Conservation (phyloP, 1,140 invertebrate species). For the Drosophila elegans region DNA sequence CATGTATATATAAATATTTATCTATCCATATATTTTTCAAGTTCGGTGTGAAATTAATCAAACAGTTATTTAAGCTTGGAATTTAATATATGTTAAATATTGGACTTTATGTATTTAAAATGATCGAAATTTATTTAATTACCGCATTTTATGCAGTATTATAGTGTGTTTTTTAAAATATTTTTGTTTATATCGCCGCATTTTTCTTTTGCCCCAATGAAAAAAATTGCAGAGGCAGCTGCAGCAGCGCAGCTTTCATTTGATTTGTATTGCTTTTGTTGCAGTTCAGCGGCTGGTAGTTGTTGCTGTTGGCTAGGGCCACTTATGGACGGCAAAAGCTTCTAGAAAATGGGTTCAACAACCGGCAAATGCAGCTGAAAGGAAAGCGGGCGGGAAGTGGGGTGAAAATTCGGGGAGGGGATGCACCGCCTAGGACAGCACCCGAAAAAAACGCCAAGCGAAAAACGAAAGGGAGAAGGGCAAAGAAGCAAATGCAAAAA, state of each 20-base stretch:
- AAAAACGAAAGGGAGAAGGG: slow-evolving; percentile 25
- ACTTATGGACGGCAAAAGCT: slow-evolving; percentile 71
- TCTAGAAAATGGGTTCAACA: slow-evolving; percentile 71
- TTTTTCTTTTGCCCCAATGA: slow-evolving; percentile 65
- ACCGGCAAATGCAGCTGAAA: slow-evolving; percentile 66
- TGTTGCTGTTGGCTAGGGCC: slow-evolving; percentile 66
- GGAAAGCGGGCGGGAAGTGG: slow-evolving; percentile 8
- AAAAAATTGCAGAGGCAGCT: slow-evolving; percentile 56
- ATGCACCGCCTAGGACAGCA: slow-evolving; percentile 25
- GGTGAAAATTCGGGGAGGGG: not conserved
- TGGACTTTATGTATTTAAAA: not conserved
- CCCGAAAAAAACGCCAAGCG: slow-evolving; percentile 37
- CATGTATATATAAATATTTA: no score
- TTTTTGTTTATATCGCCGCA: slow-evolving; percentile 76
- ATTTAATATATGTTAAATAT: no score
- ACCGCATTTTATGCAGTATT: slow-evolving; percentile 15
- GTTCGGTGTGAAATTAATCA: no score
- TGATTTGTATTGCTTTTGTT: slow-evolving; percentile 77
- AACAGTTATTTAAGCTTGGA: no score
- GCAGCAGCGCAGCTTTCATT: slow-evolving; percentile 66
- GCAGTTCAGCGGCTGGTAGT: slow-evolving; percentile 23
- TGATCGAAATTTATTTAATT: not conserved
- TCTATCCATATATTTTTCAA: no score
- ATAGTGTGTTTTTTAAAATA: slow-evolving; percentile 62
- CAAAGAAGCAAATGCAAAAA: slow-evolving; percentile 64